A percentile compares a stretch with the other conserved stretches of the same genome.
Evolutionary conservation across 2,113 vertebrate genomes (phyloP).

Genomic region (Neolamprologus falcicula): DNA sequence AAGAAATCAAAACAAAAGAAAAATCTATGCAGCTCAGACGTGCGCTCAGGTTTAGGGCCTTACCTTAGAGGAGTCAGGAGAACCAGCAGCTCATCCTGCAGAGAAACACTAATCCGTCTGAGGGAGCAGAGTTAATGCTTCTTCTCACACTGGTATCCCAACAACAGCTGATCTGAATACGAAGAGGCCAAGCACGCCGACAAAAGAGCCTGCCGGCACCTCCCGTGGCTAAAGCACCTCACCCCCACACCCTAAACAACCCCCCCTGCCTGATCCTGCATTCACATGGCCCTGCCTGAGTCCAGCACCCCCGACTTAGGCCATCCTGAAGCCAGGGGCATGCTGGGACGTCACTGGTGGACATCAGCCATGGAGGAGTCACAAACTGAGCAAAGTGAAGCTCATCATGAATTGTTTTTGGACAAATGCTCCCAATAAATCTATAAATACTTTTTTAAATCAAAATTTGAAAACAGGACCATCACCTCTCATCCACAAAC

Average conservation of each 20-base stretch:
- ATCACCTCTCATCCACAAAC: neutral
- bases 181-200: neutral
- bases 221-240: neutral
- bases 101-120: neutral
- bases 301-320: neutral
- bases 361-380: neutral
- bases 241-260: neutral
- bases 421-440: neutral
- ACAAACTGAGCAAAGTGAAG: neutral
- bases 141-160: neutral
- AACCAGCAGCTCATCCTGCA: neutral
- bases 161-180: constrained; percentile 4
- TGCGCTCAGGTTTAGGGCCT: neutral
- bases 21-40: neutral
- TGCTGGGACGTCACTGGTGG: neutral
- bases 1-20: neutral
- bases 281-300: neutral
- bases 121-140: neutral
- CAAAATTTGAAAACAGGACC: neutral
- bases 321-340: neutral
- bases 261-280: neutral
- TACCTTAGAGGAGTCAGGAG: neutral
- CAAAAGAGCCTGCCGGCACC: neutral
- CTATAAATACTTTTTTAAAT: neutral
- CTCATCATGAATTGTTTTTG: neutral